Evolutionary conservation across 92 coral and sea anemone genomes (phyloP).

Genomic region (Siderastrea radians): DNA sequence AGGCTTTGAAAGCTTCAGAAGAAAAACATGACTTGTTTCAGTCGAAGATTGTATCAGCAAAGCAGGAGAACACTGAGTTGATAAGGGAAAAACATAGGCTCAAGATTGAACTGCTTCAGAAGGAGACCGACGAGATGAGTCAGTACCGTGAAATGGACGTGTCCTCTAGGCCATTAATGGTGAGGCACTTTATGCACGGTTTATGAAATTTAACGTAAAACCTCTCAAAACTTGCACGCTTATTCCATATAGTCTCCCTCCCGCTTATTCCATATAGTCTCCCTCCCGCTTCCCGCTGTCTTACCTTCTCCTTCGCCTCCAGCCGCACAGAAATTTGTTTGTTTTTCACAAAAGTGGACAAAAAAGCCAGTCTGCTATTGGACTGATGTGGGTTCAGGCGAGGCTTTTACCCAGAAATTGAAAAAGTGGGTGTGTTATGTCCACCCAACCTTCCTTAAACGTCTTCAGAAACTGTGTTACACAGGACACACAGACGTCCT

Average conservation of each 20-base stretch:
- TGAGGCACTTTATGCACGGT: neutral
- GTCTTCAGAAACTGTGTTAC: no score
- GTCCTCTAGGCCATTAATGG: neutral
- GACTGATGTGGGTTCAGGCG: no score
- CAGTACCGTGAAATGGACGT: neutral
- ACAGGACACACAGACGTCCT: no score
- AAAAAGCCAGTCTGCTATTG: no score
- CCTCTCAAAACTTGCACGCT: neutral
- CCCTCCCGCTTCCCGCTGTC: no score
- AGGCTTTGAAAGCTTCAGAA: neutral
- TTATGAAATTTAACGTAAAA: neutral
- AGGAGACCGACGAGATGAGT: neutral
- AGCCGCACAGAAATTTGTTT: no score
- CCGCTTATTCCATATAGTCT: no score
- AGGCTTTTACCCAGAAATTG: no score
- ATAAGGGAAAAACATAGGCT: slow-evolving; percentile 14
- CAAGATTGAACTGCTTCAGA: slow-evolving; percentile 1
- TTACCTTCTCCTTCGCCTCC: no score
- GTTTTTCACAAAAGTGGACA: no score
- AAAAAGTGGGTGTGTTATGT: no score
- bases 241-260: neutral
- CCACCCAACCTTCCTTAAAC: no score
- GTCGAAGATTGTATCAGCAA: neutral
- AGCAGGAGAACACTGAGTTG: neutral
- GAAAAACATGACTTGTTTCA: neutral